These are phyloP conservation scores for Sclerurus mexicanus DNA, from an alignment of 2,113 vertebrate genomes.

Conservation along the genomic window DNA sequence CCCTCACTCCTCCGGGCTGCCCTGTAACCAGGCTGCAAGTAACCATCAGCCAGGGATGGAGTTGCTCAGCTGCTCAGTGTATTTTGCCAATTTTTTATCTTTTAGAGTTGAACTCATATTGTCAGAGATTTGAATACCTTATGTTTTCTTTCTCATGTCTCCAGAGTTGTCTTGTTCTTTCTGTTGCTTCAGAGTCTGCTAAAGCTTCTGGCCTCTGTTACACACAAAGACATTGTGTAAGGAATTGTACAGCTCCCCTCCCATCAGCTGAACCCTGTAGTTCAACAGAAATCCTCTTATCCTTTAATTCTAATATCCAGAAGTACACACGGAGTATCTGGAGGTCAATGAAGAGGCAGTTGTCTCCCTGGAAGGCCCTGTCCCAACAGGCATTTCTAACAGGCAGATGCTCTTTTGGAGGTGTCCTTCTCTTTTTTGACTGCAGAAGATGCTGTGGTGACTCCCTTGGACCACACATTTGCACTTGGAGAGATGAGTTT, in stretches of 20 bases:
- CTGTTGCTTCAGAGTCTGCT: neutral
- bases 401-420: neutral
- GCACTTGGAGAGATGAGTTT: neutral
- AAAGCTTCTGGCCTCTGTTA: neutral
- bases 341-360: neutral
- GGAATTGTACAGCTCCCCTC: neutral
- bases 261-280: neutral
- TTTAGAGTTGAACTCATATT: neutral
- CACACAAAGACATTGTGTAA: neutral
- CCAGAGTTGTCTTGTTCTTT: neutral
- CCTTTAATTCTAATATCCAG: neutral
- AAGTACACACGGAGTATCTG: neutral
- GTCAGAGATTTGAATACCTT: neutral
- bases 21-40: neutral
- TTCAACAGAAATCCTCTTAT: neutral
- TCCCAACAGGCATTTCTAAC: neutral
- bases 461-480: accelerated
- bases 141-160: neutral
- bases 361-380: neutral
- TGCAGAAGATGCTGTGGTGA: neutral
- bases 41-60: neutral
- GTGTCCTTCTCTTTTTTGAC: neutral
- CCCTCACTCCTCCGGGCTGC: neutral
- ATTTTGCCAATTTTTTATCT: neutral
- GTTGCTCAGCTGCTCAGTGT: neutral